Evolutionary conservation across 2,113 vertebrate species (phyloP), one percentile per base, ranked within the genome.

Genomic region (Lates calcarifer): DNA sequence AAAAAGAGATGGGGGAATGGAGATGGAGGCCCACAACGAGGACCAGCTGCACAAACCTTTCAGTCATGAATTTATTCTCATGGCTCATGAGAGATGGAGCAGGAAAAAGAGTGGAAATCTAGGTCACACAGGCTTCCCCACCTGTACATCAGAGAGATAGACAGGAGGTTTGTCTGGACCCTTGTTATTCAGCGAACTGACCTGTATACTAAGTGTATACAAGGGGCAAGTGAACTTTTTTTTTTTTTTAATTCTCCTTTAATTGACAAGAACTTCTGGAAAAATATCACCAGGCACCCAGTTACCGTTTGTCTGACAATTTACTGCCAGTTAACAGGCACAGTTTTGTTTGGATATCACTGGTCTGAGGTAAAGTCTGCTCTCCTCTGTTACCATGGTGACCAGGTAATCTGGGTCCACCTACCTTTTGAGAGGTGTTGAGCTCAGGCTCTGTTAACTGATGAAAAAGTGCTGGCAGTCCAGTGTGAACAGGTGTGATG

Each of bases 31-130:
- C 10, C 13, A 7, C 26, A 81, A 57, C 8, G 2, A 56, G 47
- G 74, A 47, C 55, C 85, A 86, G 83, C 83, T 86, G 74, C 69
- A 84, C 83, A 86, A 88, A 86, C 67, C 77, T 33, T 64, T 66
- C 53, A 77, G 45, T 33, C 28, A 45, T 29, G 43, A 66, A 78
- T 81, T 81, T 72, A 73, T 78, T 87, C 83, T 81, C 72, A 77
- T 26, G n/a, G 51, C 37, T 64, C 80, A 63, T 63, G 57, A 74
- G 82, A 80, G 82, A 69, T 20, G 13, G 43, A 43, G 10, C 65
- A 79, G 65, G 77, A 81, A 70, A 80, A 49, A 51, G 41, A 80
- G 12, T 41, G 41, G 58, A 65, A 78, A 74, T 77, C 37, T 69
- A 58, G 68, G 66, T 57, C 63, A 77, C 63, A 43, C 8, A 41